Percentiles rank a stretch among this genome's conserved stretches.
Conservation (phyloP, 2,888 invertebrate genomes). For the Icerya purchasi region DNA sequence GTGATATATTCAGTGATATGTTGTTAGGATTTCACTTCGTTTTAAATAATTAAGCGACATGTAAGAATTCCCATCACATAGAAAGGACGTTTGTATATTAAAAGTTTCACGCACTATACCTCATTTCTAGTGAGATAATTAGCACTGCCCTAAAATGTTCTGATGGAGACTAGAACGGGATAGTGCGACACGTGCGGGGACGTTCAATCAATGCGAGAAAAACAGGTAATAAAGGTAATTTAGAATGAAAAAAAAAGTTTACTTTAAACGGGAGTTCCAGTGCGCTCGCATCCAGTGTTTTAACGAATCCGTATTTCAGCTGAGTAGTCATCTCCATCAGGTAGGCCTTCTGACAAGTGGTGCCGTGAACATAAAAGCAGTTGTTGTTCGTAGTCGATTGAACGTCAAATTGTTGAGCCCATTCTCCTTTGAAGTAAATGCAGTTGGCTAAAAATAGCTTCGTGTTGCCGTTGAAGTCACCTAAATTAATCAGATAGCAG, state of each 20-base stretch:
- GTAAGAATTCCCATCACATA: too few relatives aligned
- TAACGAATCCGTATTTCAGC: conserved; percentile 38
- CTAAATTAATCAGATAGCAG: conserved; percentile 29
- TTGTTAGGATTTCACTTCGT: too few relatives aligned
- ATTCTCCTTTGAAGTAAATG: conserved; percentile 55
- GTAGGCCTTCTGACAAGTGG: conserved; percentile 35
- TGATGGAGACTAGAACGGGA: too few relatives aligned
- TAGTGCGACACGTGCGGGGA: too few relatives aligned
- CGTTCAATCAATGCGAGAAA: too few relatives aligned
- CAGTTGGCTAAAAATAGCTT: conserved; percentile 51
- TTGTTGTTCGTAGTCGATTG: conserved; percentile 31
- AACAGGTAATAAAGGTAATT: too few relatives aligned
- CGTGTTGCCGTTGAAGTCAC: conserved; percentile 29
- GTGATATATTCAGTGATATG: too few relatives aligned
- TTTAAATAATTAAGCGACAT: too few relatives aligned
- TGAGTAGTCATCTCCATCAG: conserved; percentile 45
- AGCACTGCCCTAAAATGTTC: too few relatives aligned
- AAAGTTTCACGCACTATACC: too few relatives aligned
- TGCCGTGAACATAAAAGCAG: conserved; percentile 39
- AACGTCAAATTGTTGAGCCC: conserved; percentile 43
- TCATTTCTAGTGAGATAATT: too few relatives aligned
- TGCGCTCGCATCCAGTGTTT: conserved; percentile 41
- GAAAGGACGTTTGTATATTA: too few relatives aligned
- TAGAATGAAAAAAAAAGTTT: conserved; percentile 21
- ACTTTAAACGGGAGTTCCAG: conserved; percentile 55